These are phyloP conservation scores for Propithecus perrieri DNA, from an alignment of 2,797 vertebrate species.

Conservation along the genomic window DNA sequence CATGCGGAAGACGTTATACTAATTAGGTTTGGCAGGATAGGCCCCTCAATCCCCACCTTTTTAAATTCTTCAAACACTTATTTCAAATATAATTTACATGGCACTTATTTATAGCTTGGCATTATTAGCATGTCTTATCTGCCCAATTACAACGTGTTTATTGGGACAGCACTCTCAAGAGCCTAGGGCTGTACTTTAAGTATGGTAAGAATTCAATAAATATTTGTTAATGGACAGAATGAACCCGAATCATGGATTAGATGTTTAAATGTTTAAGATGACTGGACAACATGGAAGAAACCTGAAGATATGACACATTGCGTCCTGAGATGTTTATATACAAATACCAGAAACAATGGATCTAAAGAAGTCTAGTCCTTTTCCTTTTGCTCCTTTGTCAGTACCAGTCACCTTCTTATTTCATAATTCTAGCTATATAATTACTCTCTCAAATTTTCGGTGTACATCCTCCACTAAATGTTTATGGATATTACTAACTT, in stretches of 20 bases:
- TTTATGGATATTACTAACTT: background rate
- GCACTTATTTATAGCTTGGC: background rate
- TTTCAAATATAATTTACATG: background rate
- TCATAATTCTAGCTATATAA: background rate
- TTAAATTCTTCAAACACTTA: conserved; percentile 33
- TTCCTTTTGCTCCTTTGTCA: background rate
- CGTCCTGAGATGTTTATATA: background rate
- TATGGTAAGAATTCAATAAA: conserved; percentile 19
- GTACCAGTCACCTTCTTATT: background rate
- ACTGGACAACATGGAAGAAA: background rate
- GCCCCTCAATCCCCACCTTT: background rate
- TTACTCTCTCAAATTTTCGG: background rate
- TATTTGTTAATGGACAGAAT: background rate
- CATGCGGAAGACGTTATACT: background rate
- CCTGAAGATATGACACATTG: background rate
- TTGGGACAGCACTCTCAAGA: background rate
- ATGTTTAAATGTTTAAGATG: background rate
- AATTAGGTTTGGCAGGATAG: conserved; percentile 28
- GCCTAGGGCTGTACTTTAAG: background rate
- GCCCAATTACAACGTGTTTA: background rate
- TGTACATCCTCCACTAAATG: background rate
- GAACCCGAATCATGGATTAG: background rate
- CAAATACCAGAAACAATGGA: background rate
- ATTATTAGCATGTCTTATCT: background rate
- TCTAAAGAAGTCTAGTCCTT: background rate